Percentiles rank a stretch among this genome's conserved stretches.
Conservation (phyloP, 2,888 invertebrate species). For the Macrophya alboannulata region DNA sequence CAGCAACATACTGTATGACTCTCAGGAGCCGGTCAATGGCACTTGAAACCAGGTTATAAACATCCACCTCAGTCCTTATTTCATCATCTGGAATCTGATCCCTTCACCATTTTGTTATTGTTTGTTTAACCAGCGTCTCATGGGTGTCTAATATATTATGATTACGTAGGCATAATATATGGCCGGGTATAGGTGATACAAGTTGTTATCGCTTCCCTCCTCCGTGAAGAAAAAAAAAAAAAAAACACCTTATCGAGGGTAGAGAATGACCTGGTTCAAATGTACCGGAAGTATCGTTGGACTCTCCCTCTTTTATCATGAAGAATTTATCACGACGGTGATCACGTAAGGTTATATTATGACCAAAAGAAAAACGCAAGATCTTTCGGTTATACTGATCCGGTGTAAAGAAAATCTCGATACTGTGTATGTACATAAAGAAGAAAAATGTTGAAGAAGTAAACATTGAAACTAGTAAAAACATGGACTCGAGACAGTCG, state of each 20-base stretch:
- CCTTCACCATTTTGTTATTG: background rate
- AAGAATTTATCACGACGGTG: background rate
- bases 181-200: background rate
- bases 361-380: background rate
- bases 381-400: background rate
- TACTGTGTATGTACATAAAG: background rate
- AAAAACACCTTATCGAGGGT: background rate
- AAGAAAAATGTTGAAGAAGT: background rate
- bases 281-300: constrained; percentile 29
- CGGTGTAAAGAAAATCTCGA: background rate
- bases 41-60: background rate
- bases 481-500: background rate
- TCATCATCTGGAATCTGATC: background rate
- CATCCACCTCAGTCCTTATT: background rate
- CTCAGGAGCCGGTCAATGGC: background rate
- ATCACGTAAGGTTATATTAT: background rate
- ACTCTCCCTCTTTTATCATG: constrained; percentile 6
- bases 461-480: background rate
- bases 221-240: background rate
- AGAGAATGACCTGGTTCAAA: constrained; percentile 33
- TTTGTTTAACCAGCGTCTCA: background rate
- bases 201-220: constrained; percentile 10
- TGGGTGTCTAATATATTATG: background rate
- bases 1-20: background rate
- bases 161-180: background rate